Evolutionary conservation across 2,888 invertebrate genomes (phyloP), one percentile per base, ranked within the genome.

Genomic region (Agonopterix arenella): DNA sequence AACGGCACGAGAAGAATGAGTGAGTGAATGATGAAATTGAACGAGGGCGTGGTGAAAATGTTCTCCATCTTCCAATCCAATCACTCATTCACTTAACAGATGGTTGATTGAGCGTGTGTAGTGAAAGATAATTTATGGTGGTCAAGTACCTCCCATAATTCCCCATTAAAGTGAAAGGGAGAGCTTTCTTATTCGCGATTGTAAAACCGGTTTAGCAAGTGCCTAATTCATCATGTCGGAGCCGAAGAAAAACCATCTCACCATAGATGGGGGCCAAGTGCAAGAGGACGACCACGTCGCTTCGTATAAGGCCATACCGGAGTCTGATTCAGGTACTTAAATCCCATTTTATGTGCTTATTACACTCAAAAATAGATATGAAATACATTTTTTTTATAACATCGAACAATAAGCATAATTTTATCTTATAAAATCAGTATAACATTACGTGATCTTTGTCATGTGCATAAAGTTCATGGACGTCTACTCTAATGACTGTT

Each of bases 221-320:
- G 59, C 58, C 52, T 61, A 65, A 66, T 67, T 65, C 59, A 76
- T 66, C 70, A 89, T 88, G 88, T 75, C 86, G 57, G 85, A 88
- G 62, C 58, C 84, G 53, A 76, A 80, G 59, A 85, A 83, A 70
- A 85, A 81, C 58, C 83, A 82, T 74, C 80, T 81, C 58, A 62
- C 70, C 54, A 82, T 83, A 70, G 85, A 88, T 74, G 86, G 85
- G 60, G 85, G 76, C 59, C 84, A 83, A 63, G 76, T 84, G 79
- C 89, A 86, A 63, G 85, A 86, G 56, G 89, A 86, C 60, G 90
- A 90, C 52, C 81, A 82, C 64, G 78, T 80, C 56, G 72, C 80
- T 44, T 73, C 90, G 40, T 92, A 92, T 71, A 92, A 90, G 71
- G 83, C 89, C 44, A 86, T 92, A 61, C 89, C 91, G 54, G 92